Conservation (phyloP, 1,140 invertebrate genomes). For the Bombus waltoni region DNA sequence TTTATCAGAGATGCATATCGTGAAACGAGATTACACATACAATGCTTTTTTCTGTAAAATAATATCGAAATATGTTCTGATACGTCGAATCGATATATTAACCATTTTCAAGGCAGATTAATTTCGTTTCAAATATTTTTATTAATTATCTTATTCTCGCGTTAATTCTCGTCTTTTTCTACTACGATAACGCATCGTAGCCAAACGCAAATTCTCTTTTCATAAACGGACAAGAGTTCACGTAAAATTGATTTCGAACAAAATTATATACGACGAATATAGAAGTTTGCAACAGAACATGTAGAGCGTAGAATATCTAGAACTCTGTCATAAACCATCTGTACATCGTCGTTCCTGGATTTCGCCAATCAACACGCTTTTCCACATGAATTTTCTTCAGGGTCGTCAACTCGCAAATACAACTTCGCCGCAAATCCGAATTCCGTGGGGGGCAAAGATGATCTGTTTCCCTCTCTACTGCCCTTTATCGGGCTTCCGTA, state of each 20-base stretch:
- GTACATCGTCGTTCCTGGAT: no score
- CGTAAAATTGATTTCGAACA: no score
- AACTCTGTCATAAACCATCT: background rate
- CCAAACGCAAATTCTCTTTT: background rate
- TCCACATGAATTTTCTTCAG: background rate
- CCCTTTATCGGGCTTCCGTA: conserved; percentile 40
- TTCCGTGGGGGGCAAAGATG: conserved; percentile 22
- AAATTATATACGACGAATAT: background rate
- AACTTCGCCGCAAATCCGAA: conserved; percentile 49
- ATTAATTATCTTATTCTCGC: no score
- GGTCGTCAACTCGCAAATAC: conserved; percentile 34
- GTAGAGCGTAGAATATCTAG: background rate
- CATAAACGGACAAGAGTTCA: background rate
- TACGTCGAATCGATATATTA: background rate
- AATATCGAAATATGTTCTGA: background rate
- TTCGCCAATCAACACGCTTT: background rate
- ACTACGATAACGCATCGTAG: background rate
- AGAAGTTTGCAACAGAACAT: background rate
- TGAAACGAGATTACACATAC: background rate
- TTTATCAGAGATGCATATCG: background rate
- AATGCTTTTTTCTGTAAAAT: background rate
- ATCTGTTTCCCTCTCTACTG: conserved; percentile 37
- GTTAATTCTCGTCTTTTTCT: background rate
- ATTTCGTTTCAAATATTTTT: no score
- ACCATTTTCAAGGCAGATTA: background rate